A percentile compares a stretch with the other conserved stretches of the same genome.
Conservation (phyloP, 2,113 vertebrate species). For the Engraulis encrasicolus region DNA sequence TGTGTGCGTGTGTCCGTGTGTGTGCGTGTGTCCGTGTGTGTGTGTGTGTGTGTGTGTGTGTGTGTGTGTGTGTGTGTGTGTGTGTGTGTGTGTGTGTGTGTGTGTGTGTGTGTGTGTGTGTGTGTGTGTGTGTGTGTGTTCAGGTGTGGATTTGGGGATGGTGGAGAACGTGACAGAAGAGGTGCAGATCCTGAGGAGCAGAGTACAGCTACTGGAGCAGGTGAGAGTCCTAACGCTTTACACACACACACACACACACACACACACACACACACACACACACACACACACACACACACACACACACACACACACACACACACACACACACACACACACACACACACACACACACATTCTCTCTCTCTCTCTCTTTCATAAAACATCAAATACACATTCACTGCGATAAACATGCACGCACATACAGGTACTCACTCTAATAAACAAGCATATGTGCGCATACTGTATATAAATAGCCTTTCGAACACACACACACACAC, state of each 20-base stretch:
- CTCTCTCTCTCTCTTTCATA: too few relatives aligned
- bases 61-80: neutral
- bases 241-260: neutral
- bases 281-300: constrained; percentile 25
- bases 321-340: neutral
- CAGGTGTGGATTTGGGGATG: constrained; percentile 61
- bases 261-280: constrained; percentile 34
- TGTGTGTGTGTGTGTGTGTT: neutral
- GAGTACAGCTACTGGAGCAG: constrained; percentile 87
- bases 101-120: too few relatives aligned
- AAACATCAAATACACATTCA: too few relatives aligned
- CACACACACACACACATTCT: constrained; percentile 16
- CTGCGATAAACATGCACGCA: too few relatives aligned
- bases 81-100: neutral
- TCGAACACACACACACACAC: too few relatives aligned
- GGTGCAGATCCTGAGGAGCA: constrained; percentile 76
- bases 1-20: neutral
- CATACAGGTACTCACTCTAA: too few relatives aligned
- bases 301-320: neutral
- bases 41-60: neutral
- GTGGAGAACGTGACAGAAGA: constrained; percentile 78
- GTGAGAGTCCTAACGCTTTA: constrained; percentile 58
- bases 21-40: neutral
- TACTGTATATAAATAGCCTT: too few relatives aligned
- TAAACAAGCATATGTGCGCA: too few relatives aligned